These are phyloP conservation scores for Parus major DNA, from an alignment of 2,113 vertebrate genomes.

Conservation along the genomic window DNA sequence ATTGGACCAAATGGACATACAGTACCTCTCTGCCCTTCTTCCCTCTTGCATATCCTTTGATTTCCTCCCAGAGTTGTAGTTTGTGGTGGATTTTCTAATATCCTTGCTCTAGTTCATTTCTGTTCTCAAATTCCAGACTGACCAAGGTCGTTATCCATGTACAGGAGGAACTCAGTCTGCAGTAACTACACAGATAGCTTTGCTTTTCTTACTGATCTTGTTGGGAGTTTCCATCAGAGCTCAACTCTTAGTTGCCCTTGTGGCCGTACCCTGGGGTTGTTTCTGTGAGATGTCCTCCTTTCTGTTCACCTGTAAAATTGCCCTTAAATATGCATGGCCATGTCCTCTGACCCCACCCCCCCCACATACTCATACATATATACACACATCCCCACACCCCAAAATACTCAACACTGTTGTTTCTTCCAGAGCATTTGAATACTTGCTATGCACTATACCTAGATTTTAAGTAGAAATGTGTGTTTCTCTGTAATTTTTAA, in stretches of 20 bases:
- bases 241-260: neutral
- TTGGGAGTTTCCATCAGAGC: neutral
- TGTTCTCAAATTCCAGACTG: neutral
- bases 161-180: neutral
- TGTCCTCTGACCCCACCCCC: neutral
- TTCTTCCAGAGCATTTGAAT: neutral
- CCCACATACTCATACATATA: neutral
- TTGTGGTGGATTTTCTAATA: neutral
- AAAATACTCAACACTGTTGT: neutral
- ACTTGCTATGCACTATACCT: neutral
- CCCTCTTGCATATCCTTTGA: fast-evolving
- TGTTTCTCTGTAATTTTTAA: neutral
- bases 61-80: neutral
- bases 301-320: neutral
- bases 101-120: neutral
- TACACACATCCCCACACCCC: too few relatives aligned
- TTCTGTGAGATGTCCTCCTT: neutral
- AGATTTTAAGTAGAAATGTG: neutral
- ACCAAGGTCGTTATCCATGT: neutral
- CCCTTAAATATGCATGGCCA: neutral
- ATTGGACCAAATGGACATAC: neutral
- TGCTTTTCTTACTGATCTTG: neutral
- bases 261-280: neutral
- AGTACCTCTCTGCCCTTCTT: neutral
- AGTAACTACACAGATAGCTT: neutral